Evolutionary conservation across 2,113 vertebrate genomes (phyloP).

Genomic region (Collichthys lucidus): DNA sequence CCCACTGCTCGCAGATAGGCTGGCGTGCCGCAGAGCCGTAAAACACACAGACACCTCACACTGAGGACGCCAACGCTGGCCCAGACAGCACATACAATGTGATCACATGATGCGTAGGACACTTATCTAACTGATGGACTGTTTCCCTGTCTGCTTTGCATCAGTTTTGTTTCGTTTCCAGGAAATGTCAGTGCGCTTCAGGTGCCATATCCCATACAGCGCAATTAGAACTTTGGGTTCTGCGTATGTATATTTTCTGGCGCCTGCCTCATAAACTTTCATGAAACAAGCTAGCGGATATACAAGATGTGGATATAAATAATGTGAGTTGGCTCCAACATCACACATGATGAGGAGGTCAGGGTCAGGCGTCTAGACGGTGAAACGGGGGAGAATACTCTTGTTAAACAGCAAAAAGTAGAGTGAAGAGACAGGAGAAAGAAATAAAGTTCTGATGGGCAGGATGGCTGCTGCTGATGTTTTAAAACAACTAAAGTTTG

Average conservation of each 20-base stretch:
- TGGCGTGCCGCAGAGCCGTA: slow-evolving; percentile 64
- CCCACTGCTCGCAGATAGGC: slow-evolving; percentile 72
- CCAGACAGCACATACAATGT: slow-evolving; percentile 42
- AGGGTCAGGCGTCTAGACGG: slow-evolving; percentile 37
- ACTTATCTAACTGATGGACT: slow-evolving; percentile 45
- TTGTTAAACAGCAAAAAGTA: slow-evolving; percentile 20
- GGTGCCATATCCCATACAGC: not conserved
- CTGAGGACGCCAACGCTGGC: slow-evolving; percentile 52
- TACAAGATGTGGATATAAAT: slow-evolving; percentile 42
- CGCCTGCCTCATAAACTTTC: slow-evolving; percentile 36
- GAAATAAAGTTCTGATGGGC: not conserved
- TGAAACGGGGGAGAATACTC: slow-evolving; percentile 35
- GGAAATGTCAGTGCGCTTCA: slow-evolving; percentile 11
- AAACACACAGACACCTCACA: slow-evolving; percentile 67
- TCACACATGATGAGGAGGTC: slow-evolving; percentile 38
- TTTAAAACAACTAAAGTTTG: not conserved
- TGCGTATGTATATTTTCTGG: not conserved
- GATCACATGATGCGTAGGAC: slow-evolving; percentile 51
- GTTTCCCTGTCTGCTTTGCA: slow-evolving; percentile 4
- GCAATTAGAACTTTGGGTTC: not conserved
- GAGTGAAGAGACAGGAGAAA: not conserved
- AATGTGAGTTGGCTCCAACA: not conserved
- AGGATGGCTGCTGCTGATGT: not conserved
- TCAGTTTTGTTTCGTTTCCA: slow-evolving; percentile 13
- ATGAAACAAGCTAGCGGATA: slow-evolving; percentile 4